These are phyloP conservation scores for Anthophora plumipes DNA, from an alignment of 2,888 invertebrate species.

Conservation along the genomic window DNA sequence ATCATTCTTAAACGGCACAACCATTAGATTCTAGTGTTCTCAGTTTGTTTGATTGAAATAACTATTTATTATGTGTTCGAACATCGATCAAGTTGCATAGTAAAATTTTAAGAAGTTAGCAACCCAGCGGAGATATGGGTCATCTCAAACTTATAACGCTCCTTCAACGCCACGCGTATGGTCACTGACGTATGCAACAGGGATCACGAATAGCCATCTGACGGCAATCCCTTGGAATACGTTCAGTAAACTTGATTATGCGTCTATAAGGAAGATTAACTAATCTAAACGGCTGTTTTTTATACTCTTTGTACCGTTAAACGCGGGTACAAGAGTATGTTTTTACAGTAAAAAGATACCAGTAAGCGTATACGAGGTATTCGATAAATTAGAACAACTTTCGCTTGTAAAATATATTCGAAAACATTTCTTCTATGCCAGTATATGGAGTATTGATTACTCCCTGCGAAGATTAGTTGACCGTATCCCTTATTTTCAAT, in stretches of 20 bases:
- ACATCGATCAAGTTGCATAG: neutral
- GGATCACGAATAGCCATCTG: conserved; percentile 47
- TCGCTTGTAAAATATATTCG: neutral
- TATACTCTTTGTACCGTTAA: neutral
- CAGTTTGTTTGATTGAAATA: conserved; percentile 19
- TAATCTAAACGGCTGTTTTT: conserved; percentile 12
- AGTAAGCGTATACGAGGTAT: neutral
- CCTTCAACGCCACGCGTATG: conserved; percentile 44
- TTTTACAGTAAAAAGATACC: neutral
- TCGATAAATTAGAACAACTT: neutral
- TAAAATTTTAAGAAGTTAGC: conserved; percentile 12
- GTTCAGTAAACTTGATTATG: conserved; percentile 19
- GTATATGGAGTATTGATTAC: conserved; percentile 37
- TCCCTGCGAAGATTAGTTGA: conserved; percentile 11
- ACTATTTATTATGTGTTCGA: neutral
- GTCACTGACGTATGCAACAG: conserved; percentile 54
- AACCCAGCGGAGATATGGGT: neutral
- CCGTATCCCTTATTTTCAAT: neutral
- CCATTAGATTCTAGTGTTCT: conserved; percentile 55
- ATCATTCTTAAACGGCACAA: conserved; percentile 66
- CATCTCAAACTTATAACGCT: conserved; percentile 20
- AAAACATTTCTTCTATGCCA: neutral
- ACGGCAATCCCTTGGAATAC: conserved; percentile 25
- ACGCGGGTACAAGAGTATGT: too few species aligned
- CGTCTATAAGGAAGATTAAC: conserved; percentile 1